These are phyloP conservation scores for Tetrapedia diversipes DNA, from an alignment of 2,888 invertebrate genomes.

Conservation along the genomic window DNA sequence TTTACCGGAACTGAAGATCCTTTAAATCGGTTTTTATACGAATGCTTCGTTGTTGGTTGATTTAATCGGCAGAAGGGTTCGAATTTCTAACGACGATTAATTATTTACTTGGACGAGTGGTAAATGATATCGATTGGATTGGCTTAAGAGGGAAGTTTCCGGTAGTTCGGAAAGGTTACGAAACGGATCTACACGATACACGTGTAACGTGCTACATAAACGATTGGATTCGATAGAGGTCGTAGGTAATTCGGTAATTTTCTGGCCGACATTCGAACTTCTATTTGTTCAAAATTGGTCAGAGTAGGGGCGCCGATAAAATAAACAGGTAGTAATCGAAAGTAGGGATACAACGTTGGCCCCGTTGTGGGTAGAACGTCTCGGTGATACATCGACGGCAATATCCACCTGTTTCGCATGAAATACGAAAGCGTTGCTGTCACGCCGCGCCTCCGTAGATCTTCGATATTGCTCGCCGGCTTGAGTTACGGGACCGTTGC, in stretches of 20 bases:
- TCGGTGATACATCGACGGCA: slow-evolving; percentile 62
- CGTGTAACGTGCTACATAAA: too few species aligned
- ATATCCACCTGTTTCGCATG: slow-evolving; percentile 67
- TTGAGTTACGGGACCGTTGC: slow-evolving; percentile 63
- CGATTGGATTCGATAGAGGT: too few species aligned
- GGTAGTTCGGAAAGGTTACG: too few species aligned
- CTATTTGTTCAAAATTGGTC: neutral
- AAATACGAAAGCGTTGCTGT: slow-evolving; percentile 64
- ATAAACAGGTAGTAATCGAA: slow-evolving; percentile 34
- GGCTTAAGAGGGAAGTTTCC: too few species aligned
- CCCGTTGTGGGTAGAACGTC: slow-evolving; percentile 15
- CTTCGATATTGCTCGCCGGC: slow-evolving; percentile 60
- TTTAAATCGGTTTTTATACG: too few species aligned
- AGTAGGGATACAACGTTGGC: slow-evolving; percentile 17
- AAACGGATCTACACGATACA: too few species aligned
- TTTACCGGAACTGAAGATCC: neutral
- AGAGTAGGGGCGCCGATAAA: slow-evolving; percentile 1
- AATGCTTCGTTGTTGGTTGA: too few species aligned
- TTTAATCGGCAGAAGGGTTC: too few species aligned
- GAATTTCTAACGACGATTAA: too few species aligned
- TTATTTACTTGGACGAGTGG: too few species aligned
- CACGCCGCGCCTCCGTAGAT: slow-evolving; percentile 52
- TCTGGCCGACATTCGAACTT: neutral
- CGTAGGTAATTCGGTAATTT: too few species aligned
- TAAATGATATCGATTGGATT: too few species aligned